phyloP scores from a whole-genome alignment of 2,888 invertebrate species.

The Nezara viridula region DNA sequence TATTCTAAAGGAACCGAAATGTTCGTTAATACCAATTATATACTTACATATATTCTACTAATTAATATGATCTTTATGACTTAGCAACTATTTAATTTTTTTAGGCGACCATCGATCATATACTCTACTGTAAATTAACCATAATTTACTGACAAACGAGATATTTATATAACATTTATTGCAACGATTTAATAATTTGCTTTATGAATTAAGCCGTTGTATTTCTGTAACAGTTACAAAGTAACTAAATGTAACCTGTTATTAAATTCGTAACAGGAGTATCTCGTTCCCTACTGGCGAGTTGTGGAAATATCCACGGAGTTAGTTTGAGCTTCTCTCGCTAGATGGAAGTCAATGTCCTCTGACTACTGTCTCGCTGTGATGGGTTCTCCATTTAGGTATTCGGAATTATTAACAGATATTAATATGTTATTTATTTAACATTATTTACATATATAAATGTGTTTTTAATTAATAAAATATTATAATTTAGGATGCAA shows the following conservation, averaged over 20 bases:
- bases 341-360: slow-evolving; percentile 36
- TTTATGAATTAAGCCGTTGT: too few species aligned
- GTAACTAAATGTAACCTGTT: background rate
- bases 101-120: too few species aligned
- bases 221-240: background rate
- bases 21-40: background rate
- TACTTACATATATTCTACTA: too few species aligned
- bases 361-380: background rate
- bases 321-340: slow-evolving; percentile 9
- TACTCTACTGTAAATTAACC: too few species aligned
- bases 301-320: slow-evolving; percentile 3
- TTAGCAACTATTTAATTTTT: too few species aligned
- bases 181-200: too few species aligned
- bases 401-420: background rate
- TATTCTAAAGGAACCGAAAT: background rate
- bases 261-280: background rate
- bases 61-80: too few species aligned
- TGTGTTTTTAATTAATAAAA: too few species aligned
- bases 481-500: too few species aligned
- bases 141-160: too few species aligned
- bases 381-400: background rate
- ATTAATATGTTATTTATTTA: background rate
- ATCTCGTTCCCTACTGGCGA: background rate
- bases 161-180: too few species aligned
- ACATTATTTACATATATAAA: background rate